Evolutionary conservation across 2,888 invertebrate genomes (phyloP).

Genomic region (Gasteruption jaculator): DNA sequence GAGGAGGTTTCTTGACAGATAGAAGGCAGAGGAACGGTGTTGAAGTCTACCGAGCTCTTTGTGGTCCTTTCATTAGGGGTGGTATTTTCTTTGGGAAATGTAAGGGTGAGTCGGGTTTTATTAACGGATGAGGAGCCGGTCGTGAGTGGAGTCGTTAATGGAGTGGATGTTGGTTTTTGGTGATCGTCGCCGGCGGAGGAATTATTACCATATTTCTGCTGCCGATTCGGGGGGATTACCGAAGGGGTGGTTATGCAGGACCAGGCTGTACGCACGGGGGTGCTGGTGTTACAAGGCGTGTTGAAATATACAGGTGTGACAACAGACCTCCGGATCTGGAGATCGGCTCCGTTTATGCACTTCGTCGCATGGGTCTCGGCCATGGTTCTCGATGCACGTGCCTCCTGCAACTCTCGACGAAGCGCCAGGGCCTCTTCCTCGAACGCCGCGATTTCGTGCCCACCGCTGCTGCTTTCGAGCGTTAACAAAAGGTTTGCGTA

Average conservation of each 20-base stretch:
- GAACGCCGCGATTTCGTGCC: constrained; percentile 47
- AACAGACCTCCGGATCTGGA: constrained; percentile 27
- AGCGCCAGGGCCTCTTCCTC: constrained; percentile 47
- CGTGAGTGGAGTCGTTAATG: too few species aligned
- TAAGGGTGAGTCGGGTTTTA: too few species aligned
- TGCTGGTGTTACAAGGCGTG: constrained; percentile 42
- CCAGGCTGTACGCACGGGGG: constrained; percentile 44
- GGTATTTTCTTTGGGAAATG: too few species aligned
- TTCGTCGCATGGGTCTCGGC: constrained; percentile 43
- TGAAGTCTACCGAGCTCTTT: too few species aligned
- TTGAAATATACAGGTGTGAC: constrained; percentile 38
- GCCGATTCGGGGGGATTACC: constrained; percentile 17
- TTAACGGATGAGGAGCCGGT: too few species aligned
- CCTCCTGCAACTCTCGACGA: constrained; percentile 48
- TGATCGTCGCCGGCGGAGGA: too few species aligned
- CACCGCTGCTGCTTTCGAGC: constrained; percentile 43
- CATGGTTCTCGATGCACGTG: constrained; percentile 39
- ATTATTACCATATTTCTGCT: neutral
- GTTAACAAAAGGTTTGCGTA: too few species aligned
- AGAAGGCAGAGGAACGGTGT: too few species aligned
- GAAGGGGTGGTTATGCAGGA: constrained; percentile 24
- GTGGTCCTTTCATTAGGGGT: too few species aligned
- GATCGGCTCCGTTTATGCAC: constrained; percentile 44
- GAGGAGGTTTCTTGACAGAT: too few species aligned
- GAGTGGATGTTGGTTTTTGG: too few species aligned